A percentile compares a stretch with the other conserved stretches of the same genome.
Evolutionary conservation across 37 sponge, comb jelly and placozoan species (phyloP).

Genomic region (Eunapius fragilis): DNA sequence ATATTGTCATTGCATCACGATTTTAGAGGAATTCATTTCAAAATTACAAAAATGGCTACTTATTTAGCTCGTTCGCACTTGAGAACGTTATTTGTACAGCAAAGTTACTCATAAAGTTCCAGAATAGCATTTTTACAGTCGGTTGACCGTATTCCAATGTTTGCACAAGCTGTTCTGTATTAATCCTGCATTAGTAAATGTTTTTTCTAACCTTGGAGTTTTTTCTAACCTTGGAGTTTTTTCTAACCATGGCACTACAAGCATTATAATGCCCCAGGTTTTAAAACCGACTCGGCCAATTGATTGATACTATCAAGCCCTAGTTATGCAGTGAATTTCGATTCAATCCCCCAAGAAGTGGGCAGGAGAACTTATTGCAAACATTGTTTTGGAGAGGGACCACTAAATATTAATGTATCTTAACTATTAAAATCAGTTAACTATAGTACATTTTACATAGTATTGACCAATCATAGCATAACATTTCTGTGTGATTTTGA

Average conservation of each 20-base stretch:
- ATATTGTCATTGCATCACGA: not conserved
- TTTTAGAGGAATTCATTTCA: not conserved
- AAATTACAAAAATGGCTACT: not conserved
- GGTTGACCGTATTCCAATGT: not conserved
- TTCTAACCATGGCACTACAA: not conserved
- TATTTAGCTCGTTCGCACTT: not conserved
- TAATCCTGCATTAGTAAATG: not conserved
- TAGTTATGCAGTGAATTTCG: no score
- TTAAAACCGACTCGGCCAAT: no score
- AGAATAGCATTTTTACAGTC: not conserved
- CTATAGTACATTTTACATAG: no score
- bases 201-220: no score
- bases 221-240: not conserved
- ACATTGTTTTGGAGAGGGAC: no score
- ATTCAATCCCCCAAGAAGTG: no score
- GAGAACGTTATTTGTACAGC: not conserved
- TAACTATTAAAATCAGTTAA: no score
- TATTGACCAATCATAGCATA: no score
- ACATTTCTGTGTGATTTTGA: no score
- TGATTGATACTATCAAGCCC: no score
- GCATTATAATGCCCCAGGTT: not conserved
- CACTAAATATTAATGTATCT: no score
- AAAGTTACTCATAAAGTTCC: not conserved
- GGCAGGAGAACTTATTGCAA: no score
- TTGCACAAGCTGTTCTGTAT: not conserved